Percentiles rank a stretch among this genome's conserved stretches.
Evolutionary conservation across 2,797 vertebrate genomes (phyloP).

Genomic region (Glossophaga mutica): DNA sequence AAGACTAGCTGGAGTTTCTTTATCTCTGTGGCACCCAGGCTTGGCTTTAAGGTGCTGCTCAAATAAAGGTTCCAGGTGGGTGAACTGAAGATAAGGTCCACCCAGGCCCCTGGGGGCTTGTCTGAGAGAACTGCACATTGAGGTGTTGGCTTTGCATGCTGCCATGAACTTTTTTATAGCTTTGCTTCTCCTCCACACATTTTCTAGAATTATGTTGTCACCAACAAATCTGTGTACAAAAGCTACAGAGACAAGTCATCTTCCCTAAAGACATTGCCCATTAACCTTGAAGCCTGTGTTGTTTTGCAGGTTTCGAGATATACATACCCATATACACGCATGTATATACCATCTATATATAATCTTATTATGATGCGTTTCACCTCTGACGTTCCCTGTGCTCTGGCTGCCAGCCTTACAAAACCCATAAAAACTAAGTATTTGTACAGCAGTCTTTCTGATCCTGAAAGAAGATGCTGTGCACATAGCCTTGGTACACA

Average conservation of each 20-base stretch:
- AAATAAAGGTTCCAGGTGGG: not conserved
- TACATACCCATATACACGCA: not conserved
- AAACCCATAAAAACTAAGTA: not conserved
- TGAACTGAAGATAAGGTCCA: not conserved
- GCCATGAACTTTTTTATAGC: not conserved
- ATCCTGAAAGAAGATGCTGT: not conserved
- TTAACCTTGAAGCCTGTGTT: not conserved
- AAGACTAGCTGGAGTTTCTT: not conserved
- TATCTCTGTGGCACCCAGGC: not conserved
- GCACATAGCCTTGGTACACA: not conserved
- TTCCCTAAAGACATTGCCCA: not conserved
- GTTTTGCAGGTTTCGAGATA: not conserved
- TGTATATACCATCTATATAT: not conserved
- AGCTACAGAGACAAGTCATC: not conserved
- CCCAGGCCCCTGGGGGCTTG: not conserved
- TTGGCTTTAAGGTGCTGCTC: not conserved
- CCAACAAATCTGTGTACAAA: not conserved
- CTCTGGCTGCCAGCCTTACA: not conserved
- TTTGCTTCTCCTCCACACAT: not conserved
- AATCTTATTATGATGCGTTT: not conserved
- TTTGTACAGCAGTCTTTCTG: not conserved
- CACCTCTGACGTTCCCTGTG: not conserved
- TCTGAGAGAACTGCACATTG: not conserved
- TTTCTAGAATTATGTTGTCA: slow-evolving; percentile 35
- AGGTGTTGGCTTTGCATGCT: not conserved